Evolutionary conservation across 2,888 invertebrate genomes (phyloP), one percentile per base, ranked within the genome.

Genomic region (Strigamia crassipes): DNA sequence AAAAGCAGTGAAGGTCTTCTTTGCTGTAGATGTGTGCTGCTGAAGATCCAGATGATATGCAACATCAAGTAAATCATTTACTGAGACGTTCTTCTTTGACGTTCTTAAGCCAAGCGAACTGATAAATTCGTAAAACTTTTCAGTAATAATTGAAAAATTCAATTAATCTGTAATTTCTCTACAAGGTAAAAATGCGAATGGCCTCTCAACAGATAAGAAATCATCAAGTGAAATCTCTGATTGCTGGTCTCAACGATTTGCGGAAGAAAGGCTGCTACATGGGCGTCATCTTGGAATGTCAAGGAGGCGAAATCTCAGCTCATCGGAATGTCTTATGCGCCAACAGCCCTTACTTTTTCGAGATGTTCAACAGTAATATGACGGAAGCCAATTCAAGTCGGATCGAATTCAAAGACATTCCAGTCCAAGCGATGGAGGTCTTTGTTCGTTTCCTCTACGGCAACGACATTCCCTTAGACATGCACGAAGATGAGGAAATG

Each of bases 161-260:
- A n/a, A 56, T 56, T 56, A 56, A 56, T 73, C 8, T 73, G 18
- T 61, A 61, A 73, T 31, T 73, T 73, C 73, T 56, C 56, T 56
- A 73, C 12, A 73, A 73, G 73, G 73, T 73, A 31, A 73, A 27
- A 73, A 73, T 73, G 73, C 73, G 73, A 27, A 73, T 73, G 73
- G 73, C 73, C 73, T 73, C 73, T 27, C 73, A 73, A 73, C 73
- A 73, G 73, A 73, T 73, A 73, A 73, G 73, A 73, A 73, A 73
- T 73, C 73, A 73, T 73, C 73, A 73, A 73, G 73, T 73, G 73
- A 73, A 73, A 73, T 73, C 73, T 27, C 73, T 73, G 12, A 73
- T 73, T 31, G 73, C 73, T 31, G 73, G 73, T 73, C 73, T 73
- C 73, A 73, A 73, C 73, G 73, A 73, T 31, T 31, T 73, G 13